phyloP scores from a whole-genome alignment of 2,888 invertebrate species.

The Tetheella fluctuosa region DNA sequence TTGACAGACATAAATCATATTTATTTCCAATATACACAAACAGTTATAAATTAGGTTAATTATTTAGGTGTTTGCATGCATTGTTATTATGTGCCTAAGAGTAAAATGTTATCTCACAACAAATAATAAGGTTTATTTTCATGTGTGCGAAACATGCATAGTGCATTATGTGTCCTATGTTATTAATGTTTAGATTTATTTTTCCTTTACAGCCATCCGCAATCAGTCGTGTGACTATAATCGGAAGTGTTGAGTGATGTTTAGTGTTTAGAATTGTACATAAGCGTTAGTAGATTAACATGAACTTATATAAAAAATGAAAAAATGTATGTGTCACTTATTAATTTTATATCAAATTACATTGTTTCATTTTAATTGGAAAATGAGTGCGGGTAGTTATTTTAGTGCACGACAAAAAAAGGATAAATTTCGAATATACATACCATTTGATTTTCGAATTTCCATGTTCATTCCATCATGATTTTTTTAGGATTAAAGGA shows the following conservation, averaged over 20 bases:
- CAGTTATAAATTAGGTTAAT: constrained; percentile 8
- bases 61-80: constrained; percentile 26
- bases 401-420: constrained; percentile 68
- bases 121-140: constrained; percentile 69
- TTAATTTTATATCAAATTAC: constrained; percentile 20
- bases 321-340: constrained; percentile 39
- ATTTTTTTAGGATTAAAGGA: constrained; percentile 56
- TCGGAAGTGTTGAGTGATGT: too few relatives aligned
- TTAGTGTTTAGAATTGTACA: too few relatives aligned
- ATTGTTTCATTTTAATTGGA: constrained; percentile 53
- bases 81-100: constrained; percentile 41
- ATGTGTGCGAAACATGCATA: constrained; percentile 52
- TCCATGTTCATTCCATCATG: constrained; percentile 50
- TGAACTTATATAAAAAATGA: constrained; percentile 41
- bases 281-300: constrained; percentile 65
- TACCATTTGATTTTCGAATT: constrained; percentile 69
- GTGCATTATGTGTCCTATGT: constrained; percentile 30
- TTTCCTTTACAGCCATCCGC: too few relatives aligned
- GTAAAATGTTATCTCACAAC: constrained; percentile 81
- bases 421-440: constrained; percentile 71
- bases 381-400: constrained; percentile 75
- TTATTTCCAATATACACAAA: constrained; percentile 4
- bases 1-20: constrained; percentile 33
- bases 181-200: constrained; percentile 58
- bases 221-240: too few relatives aligned